A percentile compares a stretch with the other conserved stretches of the same genome.
Conservation (phyloP, 2,888 invertebrate genomes). For the Apamea crenata region DNA sequence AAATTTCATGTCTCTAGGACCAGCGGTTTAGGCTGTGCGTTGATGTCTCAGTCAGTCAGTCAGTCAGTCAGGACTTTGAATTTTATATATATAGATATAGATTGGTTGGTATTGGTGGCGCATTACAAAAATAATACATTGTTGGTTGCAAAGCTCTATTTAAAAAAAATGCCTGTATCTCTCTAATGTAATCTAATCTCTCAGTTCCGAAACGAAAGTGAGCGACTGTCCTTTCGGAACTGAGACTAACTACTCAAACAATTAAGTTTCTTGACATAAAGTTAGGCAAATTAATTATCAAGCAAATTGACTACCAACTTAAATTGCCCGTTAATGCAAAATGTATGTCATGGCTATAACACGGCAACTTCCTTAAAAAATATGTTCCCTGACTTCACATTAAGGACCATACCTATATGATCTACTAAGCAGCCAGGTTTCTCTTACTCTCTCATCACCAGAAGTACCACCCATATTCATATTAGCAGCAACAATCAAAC, state of each 20-base stretch:
- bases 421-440: background rate
- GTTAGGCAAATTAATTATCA: background rate
- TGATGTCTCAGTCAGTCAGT: no score
- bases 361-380: background rate
- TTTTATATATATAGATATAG: no score
- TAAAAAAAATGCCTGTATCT: no score
- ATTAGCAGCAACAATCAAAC: constrained; percentile 20
- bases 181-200: no score
- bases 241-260: no score
- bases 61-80: no score
- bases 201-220: no score
- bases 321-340: background rate
- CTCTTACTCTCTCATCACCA: background rate
- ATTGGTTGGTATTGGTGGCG: no score
- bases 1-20: no score
- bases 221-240: no score
- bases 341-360: background rate
- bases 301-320: background rate
- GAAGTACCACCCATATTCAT: background rate
- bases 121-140: no score
- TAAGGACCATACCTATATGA: background rate
- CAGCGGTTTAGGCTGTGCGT: no score
- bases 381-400: background rate
- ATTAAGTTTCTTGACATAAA: background rate
- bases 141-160: background rate